phyloP scores from a whole-genome alignment of 2,113 vertebrate genomes.

The Mesocricetus auratus region DNA sequence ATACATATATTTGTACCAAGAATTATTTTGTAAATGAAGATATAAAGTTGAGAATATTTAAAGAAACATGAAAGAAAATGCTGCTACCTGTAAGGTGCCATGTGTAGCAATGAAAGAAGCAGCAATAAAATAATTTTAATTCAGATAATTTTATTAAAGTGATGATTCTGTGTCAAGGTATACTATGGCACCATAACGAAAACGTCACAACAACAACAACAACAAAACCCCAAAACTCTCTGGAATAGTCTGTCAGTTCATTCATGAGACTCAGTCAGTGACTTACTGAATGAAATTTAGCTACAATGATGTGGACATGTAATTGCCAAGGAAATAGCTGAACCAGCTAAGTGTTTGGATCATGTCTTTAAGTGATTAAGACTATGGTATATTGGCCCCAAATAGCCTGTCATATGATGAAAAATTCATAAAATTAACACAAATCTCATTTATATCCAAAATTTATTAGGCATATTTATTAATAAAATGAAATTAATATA shows the following conservation, averaged over 20 bases:
- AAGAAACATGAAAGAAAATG: constrained; percentile 13
- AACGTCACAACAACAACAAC: constrained; percentile 77
- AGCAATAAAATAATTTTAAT: constrained; percentile 26
- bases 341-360: not conserved
- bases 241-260: constrained; percentile 80
- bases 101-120: not conserved
- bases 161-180: constrained; percentile 64
- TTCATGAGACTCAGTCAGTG: constrained; percentile 83
- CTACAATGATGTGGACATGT: constrained; percentile 77
- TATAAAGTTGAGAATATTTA: constrained; percentile 5
- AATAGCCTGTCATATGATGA: not conserved
- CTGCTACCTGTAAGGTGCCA: not conserved
- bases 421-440: constrained; percentile 29
- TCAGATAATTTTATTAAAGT: constrained; percentile 59
- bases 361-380: not conserved
- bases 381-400: not conserved
- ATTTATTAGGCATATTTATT: constrained; percentile 10
- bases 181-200: constrained; percentile 82
- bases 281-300: constrained; percentile 83
- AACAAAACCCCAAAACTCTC: constrained; percentile 75
- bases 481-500: constrained; percentile 37
- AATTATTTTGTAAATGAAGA: not conserved
- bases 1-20: not conserved
- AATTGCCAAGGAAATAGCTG: constrained; percentile 67
- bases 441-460: constrained; percentile 27